Percentiles rank a stretch among this genome's conserved stretches.
These are phyloP conservation scores for Microhierax caerulescens DNA, from an alignment of 2,797 vertebrate genomes.

Conservation along the genomic window DNA sequence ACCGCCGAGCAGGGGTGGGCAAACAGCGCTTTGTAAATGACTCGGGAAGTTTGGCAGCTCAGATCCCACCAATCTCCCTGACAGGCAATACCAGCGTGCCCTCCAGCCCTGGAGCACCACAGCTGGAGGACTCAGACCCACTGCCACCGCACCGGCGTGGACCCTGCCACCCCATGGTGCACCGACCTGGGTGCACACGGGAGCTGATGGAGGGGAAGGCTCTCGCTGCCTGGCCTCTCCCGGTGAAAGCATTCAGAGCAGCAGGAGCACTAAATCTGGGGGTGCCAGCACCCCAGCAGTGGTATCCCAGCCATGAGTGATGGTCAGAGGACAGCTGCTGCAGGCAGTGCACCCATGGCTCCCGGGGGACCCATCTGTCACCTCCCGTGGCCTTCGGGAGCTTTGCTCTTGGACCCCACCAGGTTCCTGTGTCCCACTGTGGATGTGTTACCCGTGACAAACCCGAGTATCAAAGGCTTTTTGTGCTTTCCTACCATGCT, in stretches of 20 bases:
- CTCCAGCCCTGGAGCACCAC: background rate
- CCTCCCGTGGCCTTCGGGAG: background rate
- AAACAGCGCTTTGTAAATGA: conserved; percentile 46
- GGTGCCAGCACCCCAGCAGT: background rate
- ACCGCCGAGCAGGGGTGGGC: conserved; percentile 50
- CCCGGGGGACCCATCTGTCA: background rate
- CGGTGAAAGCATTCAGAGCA: background rate
- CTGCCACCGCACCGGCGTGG: rapidly evolving
- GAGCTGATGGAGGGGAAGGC: background rate
- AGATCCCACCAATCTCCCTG: conserved; percentile 54
- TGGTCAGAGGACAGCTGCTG: background rate
- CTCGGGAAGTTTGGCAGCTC: conserved; percentile 55
- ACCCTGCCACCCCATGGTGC: rapidly evolving
- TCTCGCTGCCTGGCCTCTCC: background rate
- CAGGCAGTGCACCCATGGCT: rapidly evolving
- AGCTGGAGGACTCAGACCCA: background rate
- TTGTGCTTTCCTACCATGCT: background rate
- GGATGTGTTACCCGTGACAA: background rate
- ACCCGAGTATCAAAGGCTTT: background rate
- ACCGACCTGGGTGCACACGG: rapidly evolving
- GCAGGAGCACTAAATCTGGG: rapidly evolving
- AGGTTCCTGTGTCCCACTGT: background rate
- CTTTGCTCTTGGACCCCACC: background rate
- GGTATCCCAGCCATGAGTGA: background rate
- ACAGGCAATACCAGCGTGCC: conserved; percentile 14